Base-by-base conservation (phyloP, 2,113 vertebrate genomes). In the Plecotus auritus region DNA sequence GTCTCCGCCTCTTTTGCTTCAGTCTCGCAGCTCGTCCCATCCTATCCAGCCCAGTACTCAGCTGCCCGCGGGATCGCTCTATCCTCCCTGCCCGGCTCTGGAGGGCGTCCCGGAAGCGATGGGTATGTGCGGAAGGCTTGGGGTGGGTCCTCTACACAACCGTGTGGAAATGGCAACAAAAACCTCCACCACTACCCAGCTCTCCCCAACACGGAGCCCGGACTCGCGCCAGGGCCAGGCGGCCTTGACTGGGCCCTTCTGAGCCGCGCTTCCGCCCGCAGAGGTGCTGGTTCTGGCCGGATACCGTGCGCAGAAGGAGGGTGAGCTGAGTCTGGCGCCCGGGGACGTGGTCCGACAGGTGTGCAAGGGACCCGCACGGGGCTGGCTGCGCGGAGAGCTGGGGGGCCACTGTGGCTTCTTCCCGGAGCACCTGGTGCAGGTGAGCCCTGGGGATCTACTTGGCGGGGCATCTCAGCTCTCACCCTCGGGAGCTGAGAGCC, bases 311-410 rank as follows among this genome's bases (percentile, higher is more conserved):
- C 98, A 97, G 88, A 96, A 97, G 88, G 96, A 67, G 8, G 98
- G 98, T 77, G 99, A 99, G 98, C 64, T 99, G 85, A 98, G 96
- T 26, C 74, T 98, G 45, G 97, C 37, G 17, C 94, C 78, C 0
- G 99, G 99, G 16, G 99, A 99, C 78, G 96, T 99, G 94, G 97
- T 99, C 87, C 99, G 98, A 96, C 98, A 98, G 7, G 98, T 99
- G 87, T 97, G 97, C 85, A 95, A 96, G 84, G 96, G 97, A 14
- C 91, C 90, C 0, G 97, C 98, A 73, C 98, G 98, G 7, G 99
- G 99, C 37, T 99, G 99, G 99, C 97, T 99, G 90, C 93, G 97
- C 13, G 99, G 99, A 74, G 99, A 99, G 73, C 95, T 99, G 74
- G 83, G 92, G 37, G 99, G 98, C 26, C 98, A 96, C 49, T 97